phyloP scores from a whole-genome alignment of 1,140 invertebrate species.

The Spodoptera litura region DNA sequence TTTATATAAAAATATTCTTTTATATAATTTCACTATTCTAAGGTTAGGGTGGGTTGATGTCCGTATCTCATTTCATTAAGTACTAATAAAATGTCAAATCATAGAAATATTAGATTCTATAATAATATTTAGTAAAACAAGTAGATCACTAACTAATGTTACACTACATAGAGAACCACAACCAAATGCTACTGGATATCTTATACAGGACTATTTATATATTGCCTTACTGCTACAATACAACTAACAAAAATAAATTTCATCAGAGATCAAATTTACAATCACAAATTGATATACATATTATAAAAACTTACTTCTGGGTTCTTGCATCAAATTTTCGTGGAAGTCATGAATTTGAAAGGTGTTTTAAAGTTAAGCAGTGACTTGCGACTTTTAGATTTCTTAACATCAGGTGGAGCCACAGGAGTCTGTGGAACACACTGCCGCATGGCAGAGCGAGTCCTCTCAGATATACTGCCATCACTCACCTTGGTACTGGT shows the following conservation, averaged over 20 bases:
- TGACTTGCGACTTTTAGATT: constrained; percentile 77
- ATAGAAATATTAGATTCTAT: constrained; percentile 1
- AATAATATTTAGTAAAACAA: constrained; percentile 20
- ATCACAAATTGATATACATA: constrained; percentile 42
- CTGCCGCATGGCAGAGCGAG: constrained; percentile 60
- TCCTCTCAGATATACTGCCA: constrained; percentile 58
- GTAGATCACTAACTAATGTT: constrained; percentile 44
- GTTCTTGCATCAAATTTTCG: constrained; percentile 65
- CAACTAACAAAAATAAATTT: constrained; percentile 41
- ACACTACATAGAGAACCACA: constrained; percentile 50
- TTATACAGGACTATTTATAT: not conserved
- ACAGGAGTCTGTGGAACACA: constrained; percentile 61
- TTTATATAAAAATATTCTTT: constrained; percentile 55
- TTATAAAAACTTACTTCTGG: not conserved
- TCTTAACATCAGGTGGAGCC: constrained; percentile 69
- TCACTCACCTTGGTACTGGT: constrained; percentile 58
- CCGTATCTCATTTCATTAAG: constrained; percentile 72
- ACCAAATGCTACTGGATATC: constrained; percentile 45
- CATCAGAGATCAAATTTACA: constrained; percentile 51
- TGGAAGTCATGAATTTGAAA: constrained; percentile 80
- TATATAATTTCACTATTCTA: constrained; percentile 71
- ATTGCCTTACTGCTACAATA: not conserved
- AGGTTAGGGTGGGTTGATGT: constrained; percentile 80
- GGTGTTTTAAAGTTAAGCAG: constrained; percentile 84
- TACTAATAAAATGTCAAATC: constrained; percentile 61